Evolutionary conservation across 2,888 invertebrate species (phyloP), one percentile per base, ranked within the genome.

Genomic region (Ophion slaviceki): DNA sequence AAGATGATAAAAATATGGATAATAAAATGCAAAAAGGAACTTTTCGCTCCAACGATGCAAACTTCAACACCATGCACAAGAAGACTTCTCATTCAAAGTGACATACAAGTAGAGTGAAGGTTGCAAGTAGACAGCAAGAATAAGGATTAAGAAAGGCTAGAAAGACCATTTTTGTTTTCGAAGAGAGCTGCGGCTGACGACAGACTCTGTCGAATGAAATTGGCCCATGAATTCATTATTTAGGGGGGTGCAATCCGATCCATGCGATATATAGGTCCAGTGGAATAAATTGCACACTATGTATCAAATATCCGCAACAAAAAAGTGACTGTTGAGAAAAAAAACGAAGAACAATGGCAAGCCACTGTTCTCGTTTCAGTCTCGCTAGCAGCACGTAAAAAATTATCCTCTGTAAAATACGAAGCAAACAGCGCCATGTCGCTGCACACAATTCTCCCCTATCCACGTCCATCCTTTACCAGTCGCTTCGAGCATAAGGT

Each of bases 401-500:
- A 85, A 76, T 75, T 53, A 40, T 68, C 57, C 64, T 24, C 20
- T 71, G 7, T 45, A 61, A 40, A 68, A 68, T 8, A 20, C 78
- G 61, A 68, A 68, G 45, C 59, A 45, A 61, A 45, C 40, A 20
- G 36, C 40, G 57, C 2, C 68, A 5, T 20, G 20, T 20, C 40
- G 11, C 36, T 36, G 2, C 36, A n/a, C 36, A 36, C 62, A 61
- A 70, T 71, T 20, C 36, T 47, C 45, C 24, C 45, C 24, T 67
- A 53, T 32, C 47, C 53, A 17, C 20, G 36, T 36, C 47, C 32
- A 20, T 45, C 32, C 67, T 45, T 57, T 61, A 62, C 2, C 6
- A 32, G 14, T 70, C 40, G n/a, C 82, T 59, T 57, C 32, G 70
- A 70, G 72, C 68, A 68, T 88, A 89, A 89, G 86, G 89, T 89